Evolutionary conservation across 35 echinoderm and acorn worm species (phyloP).

Genomic region (Apostichopus japonicus): DNA sequence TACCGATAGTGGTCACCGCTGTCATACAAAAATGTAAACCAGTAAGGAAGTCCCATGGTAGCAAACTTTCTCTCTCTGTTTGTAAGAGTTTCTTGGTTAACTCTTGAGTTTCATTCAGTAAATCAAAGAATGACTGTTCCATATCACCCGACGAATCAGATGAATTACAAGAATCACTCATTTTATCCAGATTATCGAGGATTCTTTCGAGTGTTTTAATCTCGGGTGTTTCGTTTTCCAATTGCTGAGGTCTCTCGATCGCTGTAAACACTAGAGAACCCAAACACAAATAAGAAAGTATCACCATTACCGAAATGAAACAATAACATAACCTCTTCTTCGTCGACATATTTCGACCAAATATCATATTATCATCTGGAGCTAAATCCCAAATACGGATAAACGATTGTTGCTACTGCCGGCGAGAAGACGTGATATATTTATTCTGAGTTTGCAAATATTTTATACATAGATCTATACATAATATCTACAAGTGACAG

Average conservation of each 20-base stretch:
- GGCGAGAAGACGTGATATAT: no score
- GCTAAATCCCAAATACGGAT: no score
- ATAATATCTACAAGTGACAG: no score
- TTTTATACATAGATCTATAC: no score
- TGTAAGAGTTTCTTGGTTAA: not conserved
- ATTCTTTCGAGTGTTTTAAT: not conserved
- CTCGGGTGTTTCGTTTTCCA: not conserved
- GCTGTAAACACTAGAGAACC: not conserved
- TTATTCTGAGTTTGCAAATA: no score
- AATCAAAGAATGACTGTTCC: not conserved
- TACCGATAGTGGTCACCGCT: conserved; percentile 42
- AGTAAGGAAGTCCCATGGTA: conserved; percentile 24
- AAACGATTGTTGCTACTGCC: no score
- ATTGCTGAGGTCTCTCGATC: not conserved
- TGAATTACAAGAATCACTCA: not conserved
- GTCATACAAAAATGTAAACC: conserved; percentile 47
- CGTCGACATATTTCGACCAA: conserved; percentile 1
- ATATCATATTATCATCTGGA: not conserved
- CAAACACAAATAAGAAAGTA: not conserved
- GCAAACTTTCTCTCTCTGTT: not conserved
- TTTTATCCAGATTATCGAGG: not conserved
- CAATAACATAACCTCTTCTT: not conserved
- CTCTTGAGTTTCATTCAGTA: not conserved
- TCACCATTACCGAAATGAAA: not conserved
- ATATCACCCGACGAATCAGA: not conserved